Conservation (phyloP, 2,888 invertebrate species). For the Deroplatys truncata region DNA sequence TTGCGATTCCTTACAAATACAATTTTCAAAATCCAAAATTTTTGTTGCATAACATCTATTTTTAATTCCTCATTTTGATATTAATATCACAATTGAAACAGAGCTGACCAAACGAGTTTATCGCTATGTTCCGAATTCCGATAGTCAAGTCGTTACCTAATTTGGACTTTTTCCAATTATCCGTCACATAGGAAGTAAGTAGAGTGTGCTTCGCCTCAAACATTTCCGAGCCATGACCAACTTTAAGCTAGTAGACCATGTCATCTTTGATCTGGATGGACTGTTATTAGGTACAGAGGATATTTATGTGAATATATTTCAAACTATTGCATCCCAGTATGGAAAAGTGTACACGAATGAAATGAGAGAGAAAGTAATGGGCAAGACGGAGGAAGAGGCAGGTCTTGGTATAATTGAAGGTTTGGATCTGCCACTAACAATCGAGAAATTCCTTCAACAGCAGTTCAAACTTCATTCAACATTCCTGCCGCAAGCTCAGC, state of each 20-base stretch:
- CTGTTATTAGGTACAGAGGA: conserved; percentile 65
- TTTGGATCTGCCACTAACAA: conserved; percentile 62
- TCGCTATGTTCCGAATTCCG: too few relatives aligned
- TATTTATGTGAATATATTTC: conserved; percentile 70
- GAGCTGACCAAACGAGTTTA: too few relatives aligned
- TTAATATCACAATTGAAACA: too few relatives aligned
- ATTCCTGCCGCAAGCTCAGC: conserved; percentile 56
- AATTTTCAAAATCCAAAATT: too few relatives aligned
- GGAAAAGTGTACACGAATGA: conserved; percentile 76
- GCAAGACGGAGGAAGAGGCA: conserved; percentile 66
- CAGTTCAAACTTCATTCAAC: conserved; percentile 56
- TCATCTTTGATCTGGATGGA: conserved; percentile 71
- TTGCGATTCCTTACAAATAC: not conserved
- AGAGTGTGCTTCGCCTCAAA: too few relatives aligned
- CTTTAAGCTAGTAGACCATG: conserved; percentile 57
- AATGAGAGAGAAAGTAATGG: conserved; percentile 71
- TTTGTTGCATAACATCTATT: too few relatives aligned
- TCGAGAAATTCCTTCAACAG: conserved; percentile 61
- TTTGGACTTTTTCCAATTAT: too few relatives aligned
- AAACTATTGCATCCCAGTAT: conserved; percentile 63
- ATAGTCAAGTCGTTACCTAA: too few relatives aligned
- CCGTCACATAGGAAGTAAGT: too few relatives aligned
- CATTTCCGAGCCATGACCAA: not conserved
- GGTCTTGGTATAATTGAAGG: conserved; percentile 65
- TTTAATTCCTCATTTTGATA: too few relatives aligned